Base-by-base conservation (phyloP, 1,140 invertebrate genomes). In the Neelides sp. region DNA sequence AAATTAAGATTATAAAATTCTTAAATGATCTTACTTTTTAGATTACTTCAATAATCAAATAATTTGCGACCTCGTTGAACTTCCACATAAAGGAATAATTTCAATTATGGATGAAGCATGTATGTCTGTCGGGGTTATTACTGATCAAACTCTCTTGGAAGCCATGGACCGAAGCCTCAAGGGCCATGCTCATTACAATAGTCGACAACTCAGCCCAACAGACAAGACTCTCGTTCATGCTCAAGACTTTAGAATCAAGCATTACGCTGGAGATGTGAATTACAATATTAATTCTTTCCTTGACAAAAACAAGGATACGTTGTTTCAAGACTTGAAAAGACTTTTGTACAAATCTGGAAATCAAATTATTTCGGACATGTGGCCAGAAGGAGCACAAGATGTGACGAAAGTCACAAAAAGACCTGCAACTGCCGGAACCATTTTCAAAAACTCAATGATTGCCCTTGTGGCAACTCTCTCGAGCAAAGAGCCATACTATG, bases 191-290 rank as follows among this genome's bases (percentile, higher is more conserved):
- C 89, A 95, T 69, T 97, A 89, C 68, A 82, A 80, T 4, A 92
- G 88, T 54, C 73, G 91, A 55, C 85, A 88, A 67, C 69, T 84
- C 44, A 79, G 80, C 57, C 83, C 85, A 3, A 75, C 77, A 15
- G 84, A 89, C 63, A 91, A 90, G 67, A 77, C 77, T 56, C 65
- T 90, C 4, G 73, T 78, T 59, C 85, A 90, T 64, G 80, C 80
- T 63, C 76, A 79, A 57, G 80, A 92, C 63, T 94, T 94, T 67
- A 73, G 83, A 50, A 85, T 88, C 54, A 82, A 75, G 22, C 92
- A 96, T 64, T 96, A 96, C 67, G 92, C 92, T 2, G 92, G 92
- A n/a, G 88, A 94, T 68, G 92, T 97, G 2, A 83, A 83, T 19
- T 97, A 97, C 69, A 79, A 76, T 54, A 80, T 94, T 28, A 75